Evolutionary conservation across 2,888 invertebrate genomes (phyloP).

Genomic region (Platycheirus rosarum): DNA sequence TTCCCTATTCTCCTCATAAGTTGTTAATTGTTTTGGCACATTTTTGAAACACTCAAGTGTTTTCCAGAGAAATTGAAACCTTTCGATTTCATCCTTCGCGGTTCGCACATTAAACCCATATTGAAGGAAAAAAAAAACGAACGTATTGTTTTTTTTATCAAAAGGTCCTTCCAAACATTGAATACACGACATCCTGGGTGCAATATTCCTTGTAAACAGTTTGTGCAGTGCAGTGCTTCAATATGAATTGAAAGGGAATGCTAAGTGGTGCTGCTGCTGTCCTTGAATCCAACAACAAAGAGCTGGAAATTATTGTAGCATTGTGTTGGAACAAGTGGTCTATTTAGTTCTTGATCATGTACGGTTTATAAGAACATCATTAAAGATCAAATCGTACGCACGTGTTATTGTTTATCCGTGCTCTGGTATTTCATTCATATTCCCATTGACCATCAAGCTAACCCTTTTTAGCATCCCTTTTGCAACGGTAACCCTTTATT

Average conservation of each 20-base stretch:
- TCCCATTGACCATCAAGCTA: slow-evolving; percentile 38
- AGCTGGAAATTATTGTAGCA: slow-evolving; percentile 37
- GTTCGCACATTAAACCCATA: background rate
- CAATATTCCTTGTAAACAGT: slow-evolving; percentile 69
- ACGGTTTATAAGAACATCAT: slow-evolving; percentile 54
- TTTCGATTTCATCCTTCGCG: slow-evolving; percentile 63
- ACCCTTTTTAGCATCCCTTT: slow-evolving; percentile 10
- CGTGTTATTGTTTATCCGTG: slow-evolving; percentile 64
- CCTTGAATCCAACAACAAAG: slow-evolving; percentile 38
- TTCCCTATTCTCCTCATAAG: slow-evolving; percentile 34
- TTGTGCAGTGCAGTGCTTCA: slow-evolving; percentile 27
- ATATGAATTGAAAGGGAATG: slow-evolving; percentile 56
- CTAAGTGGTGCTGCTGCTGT: slow-evolving; percentile 54
- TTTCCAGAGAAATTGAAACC: slow-evolving; percentile 61
- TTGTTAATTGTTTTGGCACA: slow-evolving; percentile 72
- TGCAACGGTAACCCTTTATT: slow-evolving; percentile 48
- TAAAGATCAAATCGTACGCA: slow-evolving; percentile 70
- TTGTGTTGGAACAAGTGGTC: slow-evolving; percentile 54
- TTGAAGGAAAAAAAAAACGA: slow-evolving; percentile 16
- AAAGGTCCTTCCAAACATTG: slow-evolving; percentile 36
- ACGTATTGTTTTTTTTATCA: slow-evolving; percentile 60
- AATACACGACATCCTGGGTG: slow-evolving; percentile 69
- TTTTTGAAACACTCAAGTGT: slow-evolving; percentile 60
- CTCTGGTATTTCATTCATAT: slow-evolving; percentile 29
- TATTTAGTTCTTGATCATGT: slow-evolving; percentile 65